Percentiles rank a stretch among this genome's conserved stretches.
Evolutionary conservation across 2,113 vertebrate species (phyloP).

Genomic region (Leucoraja erinaceus): DNA sequence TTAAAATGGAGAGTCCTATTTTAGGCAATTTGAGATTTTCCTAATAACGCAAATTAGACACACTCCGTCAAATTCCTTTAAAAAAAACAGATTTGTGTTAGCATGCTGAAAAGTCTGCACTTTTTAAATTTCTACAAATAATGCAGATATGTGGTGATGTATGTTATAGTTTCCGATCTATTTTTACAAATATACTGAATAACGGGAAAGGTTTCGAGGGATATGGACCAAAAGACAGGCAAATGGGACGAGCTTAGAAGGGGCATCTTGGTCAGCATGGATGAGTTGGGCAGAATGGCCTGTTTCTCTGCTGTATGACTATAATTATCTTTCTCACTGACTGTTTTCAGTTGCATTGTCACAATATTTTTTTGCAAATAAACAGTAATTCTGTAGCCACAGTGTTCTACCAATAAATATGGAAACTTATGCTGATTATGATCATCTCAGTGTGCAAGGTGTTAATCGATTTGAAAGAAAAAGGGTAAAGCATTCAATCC

Average conservation of each 20-base stretch:
- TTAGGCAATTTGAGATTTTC: background rate
- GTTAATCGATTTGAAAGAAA: background rate
- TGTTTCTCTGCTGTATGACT: no score
- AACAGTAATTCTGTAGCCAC: background rate
- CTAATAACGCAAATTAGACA: no score
- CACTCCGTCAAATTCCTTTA: background rate
- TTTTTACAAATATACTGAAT: background rate
- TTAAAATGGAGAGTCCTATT: background rate
- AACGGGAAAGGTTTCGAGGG: no score
- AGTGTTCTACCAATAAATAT: background rate
- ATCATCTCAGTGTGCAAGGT: background rate
- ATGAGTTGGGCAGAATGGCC: no score
- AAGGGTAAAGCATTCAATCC: background rate
- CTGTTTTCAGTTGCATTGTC: background rate
- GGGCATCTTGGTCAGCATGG: no score
- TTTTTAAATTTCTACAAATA: background rate
- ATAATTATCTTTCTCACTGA: background rate
- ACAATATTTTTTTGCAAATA: background rate
- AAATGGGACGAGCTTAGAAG: no score
- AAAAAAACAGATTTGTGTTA: background rate
- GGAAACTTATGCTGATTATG: background rate
- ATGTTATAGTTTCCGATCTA: background rate
- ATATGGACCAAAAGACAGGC: no score
- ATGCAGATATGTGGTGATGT: background rate
- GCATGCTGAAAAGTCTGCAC: background rate